Percentiles rank a stretch among this genome's conserved stretches.
Evolutionary conservation across 2,888 invertebrate genomes (phyloP).

Genomic region (Chrysodeixis includens): DNA sequence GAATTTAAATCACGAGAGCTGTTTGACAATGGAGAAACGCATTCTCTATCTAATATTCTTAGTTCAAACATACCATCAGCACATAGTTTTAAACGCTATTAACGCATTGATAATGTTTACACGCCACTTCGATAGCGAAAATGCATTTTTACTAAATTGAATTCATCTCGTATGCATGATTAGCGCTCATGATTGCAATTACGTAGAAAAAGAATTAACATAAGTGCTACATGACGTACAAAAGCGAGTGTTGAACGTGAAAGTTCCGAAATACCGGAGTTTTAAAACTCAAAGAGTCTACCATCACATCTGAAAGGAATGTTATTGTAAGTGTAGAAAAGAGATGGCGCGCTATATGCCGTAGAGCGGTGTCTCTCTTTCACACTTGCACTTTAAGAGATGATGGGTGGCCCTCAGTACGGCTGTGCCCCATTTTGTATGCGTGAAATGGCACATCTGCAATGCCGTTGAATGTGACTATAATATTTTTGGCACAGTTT

Average conservation of each 20-base stretch:
- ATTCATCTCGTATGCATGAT: slow-evolving; percentile 38
- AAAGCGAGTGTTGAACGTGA: slow-evolving; percentile 35
- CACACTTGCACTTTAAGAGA: too few species aligned
- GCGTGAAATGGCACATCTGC: slow-evolving; percentile 83
- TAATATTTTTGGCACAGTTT: slow-evolving; percentile 79
- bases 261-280: slow-evolving; percentile 42
- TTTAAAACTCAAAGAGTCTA: too few species aligned
- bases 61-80: slow-evolving; percentile 5
- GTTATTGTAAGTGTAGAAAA: too few species aligned
- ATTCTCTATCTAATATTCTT: background rate
- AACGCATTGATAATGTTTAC: slow-evolving; percentile 14
- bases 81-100: slow-evolving; percentile 14
- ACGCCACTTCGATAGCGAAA: slow-evolving; percentile 30
- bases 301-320: too few species aligned
- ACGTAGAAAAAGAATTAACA: slow-evolving; percentile 31
- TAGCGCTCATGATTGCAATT: slow-evolving; percentile 29
- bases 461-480: slow-evolving; percentile 77
- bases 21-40: background rate
- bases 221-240: slow-evolving; percentile 15
- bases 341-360: too few species aligned
- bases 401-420: too few species aligned
- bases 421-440: slow-evolving; percentile 73
- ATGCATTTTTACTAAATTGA: slow-evolving; percentile 37
- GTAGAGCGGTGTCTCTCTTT: too few species aligned
- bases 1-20: background rate